Percentiles rank a stretch among this genome's conserved stretches.
These are phyloP conservation scores for Corythornis madagascariensis DNA, from an alignment of 2,113 vertebrate species.

Conservation along the genomic window DNA sequence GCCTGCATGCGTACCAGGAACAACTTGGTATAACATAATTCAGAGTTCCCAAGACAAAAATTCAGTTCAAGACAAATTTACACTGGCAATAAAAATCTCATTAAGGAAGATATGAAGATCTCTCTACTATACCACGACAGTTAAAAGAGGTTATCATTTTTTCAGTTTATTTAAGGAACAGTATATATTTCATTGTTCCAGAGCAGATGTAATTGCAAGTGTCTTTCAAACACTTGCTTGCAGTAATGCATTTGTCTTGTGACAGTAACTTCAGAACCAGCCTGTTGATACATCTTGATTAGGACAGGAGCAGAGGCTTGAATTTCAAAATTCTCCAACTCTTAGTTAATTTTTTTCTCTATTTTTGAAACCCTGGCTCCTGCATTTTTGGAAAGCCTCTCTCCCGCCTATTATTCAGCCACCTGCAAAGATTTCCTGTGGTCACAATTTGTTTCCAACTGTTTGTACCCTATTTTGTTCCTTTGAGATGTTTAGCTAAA, in stretches of 20 bases:
- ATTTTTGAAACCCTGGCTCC: neutral
- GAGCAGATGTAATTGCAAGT: conserved; percentile 58
- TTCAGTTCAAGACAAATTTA: conserved; percentile 77
- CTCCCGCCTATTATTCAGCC: neutral
- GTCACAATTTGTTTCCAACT: neutral
- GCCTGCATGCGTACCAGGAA: conserved; percentile 66
- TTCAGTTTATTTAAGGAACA: conserved; percentile 72
- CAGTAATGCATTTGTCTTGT: conserved; percentile 24
- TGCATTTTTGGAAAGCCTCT: neutral
- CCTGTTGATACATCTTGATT: conserved; percentile 33
- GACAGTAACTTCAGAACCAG: conserved; percentile 7
- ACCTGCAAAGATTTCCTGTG: neutral
- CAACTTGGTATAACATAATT: conserved; percentile 75
- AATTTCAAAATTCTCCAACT: neutral
- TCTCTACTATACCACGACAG: conserved; percentile 54
- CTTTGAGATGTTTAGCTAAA: neutral
- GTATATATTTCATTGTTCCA: conserved; percentile 68
- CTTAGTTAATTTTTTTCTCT: neutral
- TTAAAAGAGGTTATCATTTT: conserved; percentile 71
- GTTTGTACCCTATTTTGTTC: neutral
- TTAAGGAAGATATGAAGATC: conserved; percentile 76
- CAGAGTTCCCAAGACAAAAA: conserved; percentile 79
- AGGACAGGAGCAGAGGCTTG: neutral
- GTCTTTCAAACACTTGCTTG: conserved; percentile 42
- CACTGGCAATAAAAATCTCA: conserved; percentile 76